Base-by-base conservation (phyloP, 1,140 invertebrate species). In the Sinonovacula constricta region DNA sequence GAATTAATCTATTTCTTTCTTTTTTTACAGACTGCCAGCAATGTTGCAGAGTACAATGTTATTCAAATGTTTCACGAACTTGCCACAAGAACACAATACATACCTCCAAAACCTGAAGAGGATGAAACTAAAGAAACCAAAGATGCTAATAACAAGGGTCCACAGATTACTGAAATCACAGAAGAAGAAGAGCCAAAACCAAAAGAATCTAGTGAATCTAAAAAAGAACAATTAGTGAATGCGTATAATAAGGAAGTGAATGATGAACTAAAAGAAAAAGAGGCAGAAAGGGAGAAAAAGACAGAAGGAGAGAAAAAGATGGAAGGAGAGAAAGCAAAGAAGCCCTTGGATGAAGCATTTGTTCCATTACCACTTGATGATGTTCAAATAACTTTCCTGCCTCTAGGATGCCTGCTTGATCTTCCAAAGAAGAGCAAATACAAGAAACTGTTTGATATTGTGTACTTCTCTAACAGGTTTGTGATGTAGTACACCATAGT, bases 401-500 rank as follows among this genome's bases (percentile, higher is more conserved):
- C 90, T 18, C 15, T 91, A 22, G 85, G 80, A 28, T 83, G 76
- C 24, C 54, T 84, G 0, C 45, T 49, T 65, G 89, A 89, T 67
- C 36, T 90, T 10, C 36, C 66, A 0, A 87, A 87, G 57, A 90
- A 90, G 67, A 80, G 68, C 36, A 89, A 90, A 80, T 91, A 87
- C 74, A 74, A 88, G 63, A 83, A 86, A 15, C 72, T 84, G 10
- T 91, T 91, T 72, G 74, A 90, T 56, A 63, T 87, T n/a, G 83
- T 86, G 0, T 91, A 87, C 79, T 87, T 91, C 62, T 83, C 87
- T 18, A 90, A 90, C 66, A 90, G 87, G 87, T 88, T 60, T 68
- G 80, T 57, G 5, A n/a, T n/a, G n/a, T n/a, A n/a, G n/a, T n/a
- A n/a, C n/a, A n/a, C n/a, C n/a, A n/a, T n/a, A n/a, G n/a, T n/a